These are phyloP conservation scores for Aeoliscus strigatus DNA, from an alignment of 2,797 vertebrate species.

Conservation along the genomic window DNA sequence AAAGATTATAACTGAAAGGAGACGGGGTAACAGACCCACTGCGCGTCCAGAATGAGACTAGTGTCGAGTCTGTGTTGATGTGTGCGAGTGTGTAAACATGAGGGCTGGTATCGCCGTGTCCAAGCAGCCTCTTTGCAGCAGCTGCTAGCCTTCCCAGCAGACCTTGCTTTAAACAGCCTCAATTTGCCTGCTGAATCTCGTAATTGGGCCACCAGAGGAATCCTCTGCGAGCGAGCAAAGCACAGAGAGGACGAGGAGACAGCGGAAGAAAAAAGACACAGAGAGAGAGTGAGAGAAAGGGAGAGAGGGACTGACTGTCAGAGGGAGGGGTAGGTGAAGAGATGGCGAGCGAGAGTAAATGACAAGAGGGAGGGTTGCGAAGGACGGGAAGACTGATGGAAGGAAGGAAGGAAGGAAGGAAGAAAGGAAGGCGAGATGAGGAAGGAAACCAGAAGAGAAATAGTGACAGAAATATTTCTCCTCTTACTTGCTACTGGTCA, in stretches of 20 bases:
- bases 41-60: constrained; percentile 29
- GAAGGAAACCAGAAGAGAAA: constrained; percentile 56
- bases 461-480: constrained; percentile 51
- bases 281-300: constrained; percentile 51
- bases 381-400: constrained; percentile 67
- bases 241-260: constrained; percentile 63
- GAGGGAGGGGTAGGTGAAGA: constrained; percentile 58
- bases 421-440: constrained; percentile 41
- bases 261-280: constrained; percentile 26
- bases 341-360: constrained; percentile 63
- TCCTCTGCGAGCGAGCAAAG: constrained; percentile 78
- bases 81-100: constrained; percentile 66
- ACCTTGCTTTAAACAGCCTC: constrained; percentile 80
- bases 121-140: constrained; percentile 73
- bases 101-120: constrained; percentile 65
- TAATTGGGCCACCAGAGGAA: constrained; percentile 83
- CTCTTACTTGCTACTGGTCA: constrained; percentile 42
- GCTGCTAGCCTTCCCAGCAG: constrained; percentile 79
- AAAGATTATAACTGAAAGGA: constrained; percentile 45
- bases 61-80: constrained; percentile 46
- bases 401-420: constrained; percentile 17
- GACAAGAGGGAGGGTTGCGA: constrained; percentile 55
- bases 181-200: constrained; percentile 79
- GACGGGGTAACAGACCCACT: constrained; percentile 37
- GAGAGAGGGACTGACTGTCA: constrained; percentile 13